Conservation (phyloP, 2,113 vertebrate species). For the Psilopogon haemacephalus region DNA sequence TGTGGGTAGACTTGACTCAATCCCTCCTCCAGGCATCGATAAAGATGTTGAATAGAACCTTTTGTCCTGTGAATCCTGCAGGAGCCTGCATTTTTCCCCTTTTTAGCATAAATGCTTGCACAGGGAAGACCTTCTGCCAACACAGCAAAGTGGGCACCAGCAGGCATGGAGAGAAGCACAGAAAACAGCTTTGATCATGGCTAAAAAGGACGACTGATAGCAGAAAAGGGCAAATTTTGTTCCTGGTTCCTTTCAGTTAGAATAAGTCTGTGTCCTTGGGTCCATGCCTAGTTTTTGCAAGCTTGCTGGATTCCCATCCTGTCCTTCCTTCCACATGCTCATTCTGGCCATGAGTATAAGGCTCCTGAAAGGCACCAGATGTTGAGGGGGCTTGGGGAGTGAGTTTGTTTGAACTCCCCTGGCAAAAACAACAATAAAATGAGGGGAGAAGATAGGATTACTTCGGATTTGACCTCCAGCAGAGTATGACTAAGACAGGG, state of each 20-base stretch:
- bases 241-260: not conserved
- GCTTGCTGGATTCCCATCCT: slow-evolving; percentile 2
- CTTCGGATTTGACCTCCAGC: slow-evolving; percentile 28
- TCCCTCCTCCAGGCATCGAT: no score
- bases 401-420: slow-evolving; percentile 39
- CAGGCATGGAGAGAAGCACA: not conserved
- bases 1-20: no score
- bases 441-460: not conserved
- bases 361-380: slow-evolving; percentile 46
- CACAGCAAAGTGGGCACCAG: not conserved
- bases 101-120: not conserved
- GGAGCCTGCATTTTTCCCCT: not conserved
- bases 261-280: not conserved
- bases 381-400: not conserved
- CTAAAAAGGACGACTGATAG: not conserved
- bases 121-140: not conserved
- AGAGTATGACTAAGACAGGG: not conserved
- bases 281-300: slow-evolving; percentile 4
- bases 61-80: not conserved
- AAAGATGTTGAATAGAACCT: not conserved
- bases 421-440: slow-evolving; percentile 24
- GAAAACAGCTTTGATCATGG: not conserved
- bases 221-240: not conserved
- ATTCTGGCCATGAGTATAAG: slow-evolving; percentile 19
- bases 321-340: not conserved